A percentile compares a stretch with the other conserved stretches of the same genome.
Evolutionary conservation across 2,113 vertebrate genomes (phyloP).

Genomic region (Meriones unguiculatus): DNA sequence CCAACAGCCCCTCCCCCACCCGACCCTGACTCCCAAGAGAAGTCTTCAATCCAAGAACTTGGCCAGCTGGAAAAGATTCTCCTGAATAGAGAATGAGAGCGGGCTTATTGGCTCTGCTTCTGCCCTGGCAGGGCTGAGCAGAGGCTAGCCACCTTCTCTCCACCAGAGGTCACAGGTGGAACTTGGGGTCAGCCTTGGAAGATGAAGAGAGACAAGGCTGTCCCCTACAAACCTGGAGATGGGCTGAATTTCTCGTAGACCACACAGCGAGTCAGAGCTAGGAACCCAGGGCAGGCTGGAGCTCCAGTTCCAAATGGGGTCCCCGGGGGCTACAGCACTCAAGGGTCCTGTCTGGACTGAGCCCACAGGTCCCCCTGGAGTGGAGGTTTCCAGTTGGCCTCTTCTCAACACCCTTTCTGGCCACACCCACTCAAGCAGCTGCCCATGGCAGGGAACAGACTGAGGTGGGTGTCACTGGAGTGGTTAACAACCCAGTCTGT

Average conservation of each 20-base stretch:
- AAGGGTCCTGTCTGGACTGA: not conserved
- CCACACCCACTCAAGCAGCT: not conserved
- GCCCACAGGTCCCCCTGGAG: not conserved
- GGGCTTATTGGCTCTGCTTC: not conserved
- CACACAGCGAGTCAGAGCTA: not conserved
- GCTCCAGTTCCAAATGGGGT: not conserved
- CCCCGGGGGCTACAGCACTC: not conserved
- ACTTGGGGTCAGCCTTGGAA: not conserved
- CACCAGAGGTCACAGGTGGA: not conserved
- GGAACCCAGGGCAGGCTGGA: not conserved
- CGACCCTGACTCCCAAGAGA: not conserved
- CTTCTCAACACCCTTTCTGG: not conserved
- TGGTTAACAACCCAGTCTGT: not conserved
- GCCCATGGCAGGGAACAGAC: not conserved
- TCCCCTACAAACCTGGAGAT: not conserved
- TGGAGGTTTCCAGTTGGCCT: not conserved
- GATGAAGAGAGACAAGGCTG: no score
- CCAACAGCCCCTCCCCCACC: not conserved
- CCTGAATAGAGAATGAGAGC: not conserved
- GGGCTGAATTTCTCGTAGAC: not conserved
- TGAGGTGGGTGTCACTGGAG: not conserved
- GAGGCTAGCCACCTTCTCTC: rapidly evolving
- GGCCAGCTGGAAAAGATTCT: not conserved
- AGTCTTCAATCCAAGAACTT: not conserved
- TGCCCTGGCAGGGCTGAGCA: not conserved